Conservation (phyloP, 2,113 vertebrate genomes). For the Xyrauchen texanus region DNA sequence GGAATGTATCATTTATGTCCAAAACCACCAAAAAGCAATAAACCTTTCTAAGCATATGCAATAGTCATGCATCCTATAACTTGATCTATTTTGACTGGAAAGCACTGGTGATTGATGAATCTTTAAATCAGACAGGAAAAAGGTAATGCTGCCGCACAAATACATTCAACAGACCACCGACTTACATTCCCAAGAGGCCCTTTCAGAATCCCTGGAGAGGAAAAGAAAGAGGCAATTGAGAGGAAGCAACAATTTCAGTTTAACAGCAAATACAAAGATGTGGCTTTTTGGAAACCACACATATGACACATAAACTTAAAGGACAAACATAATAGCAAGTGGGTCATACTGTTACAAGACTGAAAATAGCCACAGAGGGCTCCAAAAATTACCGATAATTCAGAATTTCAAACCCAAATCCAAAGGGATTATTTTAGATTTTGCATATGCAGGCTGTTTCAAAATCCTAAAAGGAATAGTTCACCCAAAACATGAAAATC, state of each 20-base stretch:
- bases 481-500: no score
- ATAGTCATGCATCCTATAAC: conserved; percentile 25
- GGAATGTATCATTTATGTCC: conserved; percentile 39
- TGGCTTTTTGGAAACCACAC: conserved; percentile 9
- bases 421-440: neutral
- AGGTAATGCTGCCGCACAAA: conserved; percentile 40
- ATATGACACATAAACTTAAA: neutral
- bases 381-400: neutral
- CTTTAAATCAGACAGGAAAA: conserved; percentile 54
- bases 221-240: conserved; percentile 12
- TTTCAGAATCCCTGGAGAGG: conserved; percentile 28
- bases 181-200: conserved; percentile 17
- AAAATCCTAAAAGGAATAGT: neutral
- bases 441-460: neutral
- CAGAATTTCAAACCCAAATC: neutral
- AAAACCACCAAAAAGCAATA: conserved; percentile 47
- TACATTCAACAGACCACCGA: conserved; percentile 47
- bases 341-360: neutral
- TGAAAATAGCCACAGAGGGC: neutral
- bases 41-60: conserved; percentile 37
- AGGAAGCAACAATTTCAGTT: neutral
- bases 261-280: conserved; percentile 20
- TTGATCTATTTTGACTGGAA: conserved; percentile 44
- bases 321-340: neutral
- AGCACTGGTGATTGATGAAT: conserved; percentile 49